phyloP scores from a whole-genome alignment of 1,140 invertebrate genomes.

The Drosophila pruinosa region DNA sequence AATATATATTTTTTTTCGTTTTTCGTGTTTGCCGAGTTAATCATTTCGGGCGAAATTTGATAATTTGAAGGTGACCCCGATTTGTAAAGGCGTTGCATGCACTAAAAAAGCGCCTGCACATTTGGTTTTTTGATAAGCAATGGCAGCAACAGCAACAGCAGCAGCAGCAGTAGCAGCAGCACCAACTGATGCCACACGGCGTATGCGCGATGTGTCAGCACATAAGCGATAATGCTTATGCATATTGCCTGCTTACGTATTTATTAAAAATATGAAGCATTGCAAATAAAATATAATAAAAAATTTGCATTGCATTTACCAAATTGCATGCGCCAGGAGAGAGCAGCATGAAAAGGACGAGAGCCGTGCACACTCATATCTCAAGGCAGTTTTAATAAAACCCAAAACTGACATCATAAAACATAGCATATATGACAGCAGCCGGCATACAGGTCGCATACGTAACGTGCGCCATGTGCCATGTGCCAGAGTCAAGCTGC shows the following conservation, averaged over 20 bases:
- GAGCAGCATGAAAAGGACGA: not conserved
- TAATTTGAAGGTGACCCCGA: constrained; percentile 79
- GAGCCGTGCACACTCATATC: constrained; percentile 42
- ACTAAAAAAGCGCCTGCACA: constrained; percentile 41
- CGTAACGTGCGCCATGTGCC: constrained; percentile 47
- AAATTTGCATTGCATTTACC: constrained; percentile 61
- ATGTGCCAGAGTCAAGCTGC: constrained; percentile 45
- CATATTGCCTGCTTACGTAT: constrained; percentile 72
- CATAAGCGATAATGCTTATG: constrained; percentile 64
- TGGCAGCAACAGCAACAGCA: constrained; percentile 12
- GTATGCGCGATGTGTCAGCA: constrained; percentile 53
- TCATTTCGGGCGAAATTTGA: constrained; percentile 79
- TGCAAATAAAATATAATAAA: not conserved
- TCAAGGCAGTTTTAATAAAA: constrained; percentile 78
- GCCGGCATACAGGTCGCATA: constrained; percentile 67
- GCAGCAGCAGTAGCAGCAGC: not conserved
- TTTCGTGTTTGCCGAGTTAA: constrained; percentile 74
- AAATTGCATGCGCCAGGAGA: constrained; percentile 42
- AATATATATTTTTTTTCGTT: constrained; percentile 23
- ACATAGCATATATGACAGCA: constrained; percentile 72
- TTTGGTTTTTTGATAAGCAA: constrained; percentile 62
- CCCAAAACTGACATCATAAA: constrained; percentile 80
- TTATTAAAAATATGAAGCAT: constrained; percentile 72
- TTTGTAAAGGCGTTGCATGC: constrained; percentile 53
- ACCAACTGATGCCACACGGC: constrained; percentile 45